Evolutionary conservation across 1,140 invertebrate genomes (phyloP).

Genomic region (Solenopsis invicta): DNA sequence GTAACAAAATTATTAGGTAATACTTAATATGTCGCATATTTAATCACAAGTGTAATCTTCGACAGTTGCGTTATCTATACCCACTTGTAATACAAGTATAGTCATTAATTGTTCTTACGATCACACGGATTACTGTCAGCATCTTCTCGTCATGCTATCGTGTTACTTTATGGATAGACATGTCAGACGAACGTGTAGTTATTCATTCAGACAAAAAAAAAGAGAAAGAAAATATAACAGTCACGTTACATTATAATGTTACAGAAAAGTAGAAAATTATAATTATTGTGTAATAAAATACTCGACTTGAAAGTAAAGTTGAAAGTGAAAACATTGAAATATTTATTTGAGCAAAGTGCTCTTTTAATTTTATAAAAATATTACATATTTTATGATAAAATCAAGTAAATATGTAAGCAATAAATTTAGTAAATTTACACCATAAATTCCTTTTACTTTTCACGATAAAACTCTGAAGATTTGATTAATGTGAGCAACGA

Average conservation of each 20-base stretch:
- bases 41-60: background rate
- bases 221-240: slow-evolving; percentile 29
- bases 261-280: background rate
- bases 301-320: background rate
- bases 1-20: background rate
- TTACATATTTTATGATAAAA: background rate
- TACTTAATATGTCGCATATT: background rate
- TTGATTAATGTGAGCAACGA: slow-evolving; percentile 4
- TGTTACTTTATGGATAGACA: slow-evolving; percentile 58
- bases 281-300: background rate
- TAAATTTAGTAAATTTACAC: no score
- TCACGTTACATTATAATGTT: slow-evolving; percentile 59
- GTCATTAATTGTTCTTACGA: background rate
- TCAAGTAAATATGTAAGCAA: background rate
- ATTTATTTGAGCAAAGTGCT: background rate
- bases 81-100: background rate
- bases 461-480: background rate
- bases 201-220: slow-evolving; percentile 9
- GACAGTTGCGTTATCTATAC: background rate
- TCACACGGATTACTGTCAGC: slow-evolving; percentile 4
- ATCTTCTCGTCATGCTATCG: background rate
- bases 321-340: background rate
- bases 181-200: slow-evolving; percentile 42
- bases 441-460: background rate
- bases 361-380: background rate